Percentiles rank a stretch among this genome's conserved stretches.
Conservation (phyloP, 2,113 vertebrate species). For the Pelvicachromis taeniatus region DNA sequence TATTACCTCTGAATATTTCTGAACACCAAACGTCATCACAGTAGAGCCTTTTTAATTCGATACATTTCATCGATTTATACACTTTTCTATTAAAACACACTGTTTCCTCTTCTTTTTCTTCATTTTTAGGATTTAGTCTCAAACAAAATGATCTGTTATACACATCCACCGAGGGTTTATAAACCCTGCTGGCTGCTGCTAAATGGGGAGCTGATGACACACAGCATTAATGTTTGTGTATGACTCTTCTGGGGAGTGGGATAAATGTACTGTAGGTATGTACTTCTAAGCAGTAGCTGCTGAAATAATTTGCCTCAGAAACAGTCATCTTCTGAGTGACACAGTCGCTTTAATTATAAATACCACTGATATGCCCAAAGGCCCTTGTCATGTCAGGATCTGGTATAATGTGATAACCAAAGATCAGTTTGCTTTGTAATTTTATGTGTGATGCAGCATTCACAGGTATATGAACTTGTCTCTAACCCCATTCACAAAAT, state of each 20-base stretch:
- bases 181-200: slow-evolving; percentile 20
- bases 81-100: background rate
- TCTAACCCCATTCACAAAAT: background rate
- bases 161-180: background rate
- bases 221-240: slow-evolving; percentile 19
- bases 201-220: slow-evolving; percentile 19
- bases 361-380: background rate
- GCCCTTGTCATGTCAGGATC: background rate
- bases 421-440: background rate
- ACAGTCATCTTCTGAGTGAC: background rate
- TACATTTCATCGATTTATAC: background rate
- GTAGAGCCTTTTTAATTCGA: background rate
- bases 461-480: background rate
- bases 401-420: background rate
- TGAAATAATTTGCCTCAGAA: background rate
- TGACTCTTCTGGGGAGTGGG: background rate
- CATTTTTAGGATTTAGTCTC: background rate
- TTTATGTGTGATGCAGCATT: background rate
- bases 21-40: background rate
- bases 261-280: background rate
- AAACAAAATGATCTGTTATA: slow-evolving; percentile 15
- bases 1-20: background rate
- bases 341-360: background rate
- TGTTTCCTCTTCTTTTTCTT: background rate
- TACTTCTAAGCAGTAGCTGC: background rate